These are phyloP conservation scores for Ostrea denselamellosa DNA, from an alignment of 1,140 invertebrate genomes.

Conservation along the genomic window DNA sequence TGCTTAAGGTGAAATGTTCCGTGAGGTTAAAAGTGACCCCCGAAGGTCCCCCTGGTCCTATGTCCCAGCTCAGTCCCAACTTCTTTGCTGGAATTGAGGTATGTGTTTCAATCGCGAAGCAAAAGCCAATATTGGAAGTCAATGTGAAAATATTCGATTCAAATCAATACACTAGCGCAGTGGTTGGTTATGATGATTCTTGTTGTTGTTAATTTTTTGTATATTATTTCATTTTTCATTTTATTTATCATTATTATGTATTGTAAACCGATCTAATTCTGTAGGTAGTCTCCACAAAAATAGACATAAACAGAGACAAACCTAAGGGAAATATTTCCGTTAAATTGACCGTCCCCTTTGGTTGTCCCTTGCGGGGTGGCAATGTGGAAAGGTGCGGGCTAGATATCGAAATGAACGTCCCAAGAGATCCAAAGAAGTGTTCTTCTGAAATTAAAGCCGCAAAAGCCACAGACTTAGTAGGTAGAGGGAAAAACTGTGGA, in stretches of 20 bases:
- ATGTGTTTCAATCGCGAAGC: neutral
- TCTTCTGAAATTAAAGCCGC: neutral
- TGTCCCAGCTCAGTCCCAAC: neutral
- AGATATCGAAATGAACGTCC: slow-evolving; percentile 27
- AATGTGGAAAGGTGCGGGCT: slow-evolving; percentile 9
- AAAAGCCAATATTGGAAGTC: too few relatives aligned
- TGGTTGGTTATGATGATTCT: too few relatives aligned
- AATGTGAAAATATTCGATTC: too few relatives aligned
- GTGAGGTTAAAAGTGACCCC: neutral
- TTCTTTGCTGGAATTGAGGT: slow-evolving; percentile 29
- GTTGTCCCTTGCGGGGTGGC: neutral
- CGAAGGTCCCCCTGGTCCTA: neutral
- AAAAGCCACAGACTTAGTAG: neutral
- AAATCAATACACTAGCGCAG: too few relatives aligned
- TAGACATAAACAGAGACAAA: neutral
- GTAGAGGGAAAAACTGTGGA: neutral
- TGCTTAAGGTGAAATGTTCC: neutral
- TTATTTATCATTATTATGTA: too few relatives aligned
- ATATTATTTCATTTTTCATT: too few relatives aligned
- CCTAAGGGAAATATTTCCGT: neutral
- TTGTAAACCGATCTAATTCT: too few relatives aligned
- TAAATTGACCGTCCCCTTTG: neutral
- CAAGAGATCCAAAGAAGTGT: neutral
- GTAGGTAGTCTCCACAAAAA: neutral
- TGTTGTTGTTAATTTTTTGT: too few relatives aligned